Evolutionary conservation across 2,888 invertebrate genomes (phyloP), one percentile per base, ranked within the genome.

Genomic region (Piscicola geometra): DNA sequence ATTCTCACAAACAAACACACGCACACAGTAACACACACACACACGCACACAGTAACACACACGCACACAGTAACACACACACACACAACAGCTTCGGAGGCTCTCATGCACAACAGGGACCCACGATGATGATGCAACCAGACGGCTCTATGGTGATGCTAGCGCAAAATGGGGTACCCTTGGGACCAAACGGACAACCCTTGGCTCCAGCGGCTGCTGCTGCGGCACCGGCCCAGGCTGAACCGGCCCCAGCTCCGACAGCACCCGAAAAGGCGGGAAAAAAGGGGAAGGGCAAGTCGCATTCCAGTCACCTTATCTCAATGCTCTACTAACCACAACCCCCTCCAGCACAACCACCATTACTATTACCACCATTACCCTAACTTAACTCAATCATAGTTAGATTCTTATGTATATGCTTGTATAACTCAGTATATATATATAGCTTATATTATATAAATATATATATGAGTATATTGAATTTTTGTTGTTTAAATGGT

Each of bases 241-340:
- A 30, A 41, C 71, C 50, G 30, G 32, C 50, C 21, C 28, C 30
- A 30, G 52, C 71, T 18, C 36, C 32, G 25, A 52, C 5, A 9
- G 9, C 5, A 15, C 2, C 32, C 1, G 73, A 56, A 1, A 52
- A 56, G 0, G 64, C 32, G 12, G 64, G 73, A 18, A 60, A 30
- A 30, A 73, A 73, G 41, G 72, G 72, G 32, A 73, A 73, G 73
- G 60, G 56, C 60, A 73, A 73, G 73, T 41, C 41, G 5, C 60
- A 21, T n/a, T 56, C 60, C 5, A 56, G 60, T n/a, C 21, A 56
- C 60, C 60, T 56, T n/a, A 56, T 56, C 60, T 56, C 60, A 9
- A 56, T 5, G 60, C 60, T 56, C 60, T 56, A 56, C n/a, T 56
- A 56, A 21, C 60, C 60, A 15, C 60, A 9, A 56, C 60, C 3